phyloP scores from a whole-genome alignment of 2,888 invertebrate species.

The Cheilosia soror region DNA sequence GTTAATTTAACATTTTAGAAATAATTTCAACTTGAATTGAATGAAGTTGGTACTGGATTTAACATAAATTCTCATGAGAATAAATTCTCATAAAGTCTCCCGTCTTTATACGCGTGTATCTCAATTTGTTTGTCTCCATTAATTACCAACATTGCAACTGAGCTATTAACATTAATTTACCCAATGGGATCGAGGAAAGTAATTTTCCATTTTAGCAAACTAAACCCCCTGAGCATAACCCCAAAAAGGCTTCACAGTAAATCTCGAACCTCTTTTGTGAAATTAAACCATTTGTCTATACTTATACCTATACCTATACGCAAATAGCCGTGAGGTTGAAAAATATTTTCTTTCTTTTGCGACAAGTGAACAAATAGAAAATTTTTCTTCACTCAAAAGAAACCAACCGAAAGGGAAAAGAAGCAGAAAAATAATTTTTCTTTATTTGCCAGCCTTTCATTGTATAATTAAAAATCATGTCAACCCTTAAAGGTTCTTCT shows the following conservation, averaged over 20 bases:
- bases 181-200: conserved; percentile 15
- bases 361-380: not conserved
- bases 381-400: not conserved
- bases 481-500: conserved; percentile 54
- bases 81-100: not conserved
- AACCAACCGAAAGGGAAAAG: not conserved
- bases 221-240: not conserved
- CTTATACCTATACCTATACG: too few species aligned
- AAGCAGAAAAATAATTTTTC: not conserved
- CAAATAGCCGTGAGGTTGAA: conserved; percentile 25
- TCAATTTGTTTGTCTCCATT: conserved; percentile 5
- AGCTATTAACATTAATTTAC: conserved; percentile 32
- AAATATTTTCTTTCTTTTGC: conserved; percentile 1
- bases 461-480: conserved; percentile 68
- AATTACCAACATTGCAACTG: conserved; percentile 39
- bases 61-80: not conserved
- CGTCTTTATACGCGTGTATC: not conserved
- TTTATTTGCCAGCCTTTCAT: conserved; percentile 21
- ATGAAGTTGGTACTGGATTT: not conserved
- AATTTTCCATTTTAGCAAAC: not conserved
- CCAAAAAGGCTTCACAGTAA: conserved; percentile 15
- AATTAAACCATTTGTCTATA: conserved; percentile 42
- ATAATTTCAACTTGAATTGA: too few species aligned
- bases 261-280: conserved; percentile 32
- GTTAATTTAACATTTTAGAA: too few species aligned